Conservation (phyloP, 2,888 invertebrate genomes). For the Serrognathus titanus region DNA sequence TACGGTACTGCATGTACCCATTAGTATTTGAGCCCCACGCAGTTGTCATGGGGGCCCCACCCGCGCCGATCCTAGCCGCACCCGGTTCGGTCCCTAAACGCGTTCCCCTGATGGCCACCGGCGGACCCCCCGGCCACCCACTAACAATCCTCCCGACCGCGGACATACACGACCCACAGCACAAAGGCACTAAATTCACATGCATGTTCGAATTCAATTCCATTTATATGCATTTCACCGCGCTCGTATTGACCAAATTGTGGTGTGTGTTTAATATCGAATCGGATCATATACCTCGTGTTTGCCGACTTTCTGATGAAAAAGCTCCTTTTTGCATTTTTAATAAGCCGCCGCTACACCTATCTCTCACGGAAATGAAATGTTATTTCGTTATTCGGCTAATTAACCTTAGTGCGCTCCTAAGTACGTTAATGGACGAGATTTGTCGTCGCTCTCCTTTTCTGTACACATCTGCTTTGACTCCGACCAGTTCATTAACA, state of each 20-base stretch:
- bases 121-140: constrained; percentile 16
- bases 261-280: constrained; percentile 17
- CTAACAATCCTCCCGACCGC: constrained; percentile 14
- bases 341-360: too few species aligned
- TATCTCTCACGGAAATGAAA: too few species aligned
- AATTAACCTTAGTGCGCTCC: too few species aligned
- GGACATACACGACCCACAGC: constrained; percentile 15
- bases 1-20: constrained; percentile 28
- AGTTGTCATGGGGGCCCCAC: constrained; percentile 37
- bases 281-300: not conserved
- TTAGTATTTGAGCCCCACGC: constrained; percentile 36
- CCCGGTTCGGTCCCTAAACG: constrained; percentile 31
- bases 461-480: too few species aligned
- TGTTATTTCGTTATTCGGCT: too few species aligned
- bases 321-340: too few species aligned
- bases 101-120: constrained; percentile 25
- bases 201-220: constrained; percentile 26
- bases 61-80: constrained; percentile 45
- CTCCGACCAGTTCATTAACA: too few species aligned
- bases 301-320: too few species aligned
- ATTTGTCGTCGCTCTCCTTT: too few species aligned
- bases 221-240: constrained; percentile 24
- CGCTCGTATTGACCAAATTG: constrained; percentile 13
- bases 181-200: constrained; percentile 22
- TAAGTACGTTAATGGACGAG: too few species aligned